Conservation (phyloP, 2,113 vertebrate species). For the Dissostichus mawsoni region DNA sequence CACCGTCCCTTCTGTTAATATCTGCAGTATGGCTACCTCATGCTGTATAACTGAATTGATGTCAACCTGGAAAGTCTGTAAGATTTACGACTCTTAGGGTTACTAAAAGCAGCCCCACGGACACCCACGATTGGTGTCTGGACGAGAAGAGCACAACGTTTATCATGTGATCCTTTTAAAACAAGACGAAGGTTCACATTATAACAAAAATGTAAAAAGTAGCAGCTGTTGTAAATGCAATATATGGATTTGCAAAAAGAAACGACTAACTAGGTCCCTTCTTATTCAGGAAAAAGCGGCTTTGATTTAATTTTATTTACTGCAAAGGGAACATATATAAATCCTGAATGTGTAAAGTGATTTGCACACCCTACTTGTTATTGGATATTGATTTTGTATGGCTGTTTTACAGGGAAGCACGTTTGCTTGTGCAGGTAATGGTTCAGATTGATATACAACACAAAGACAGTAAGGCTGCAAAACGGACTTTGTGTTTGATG, state of each 20-base stretch:
- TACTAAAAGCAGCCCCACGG: not conserved
- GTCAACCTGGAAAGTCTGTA: constrained; percentile 22
- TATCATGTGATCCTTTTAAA: constrained; percentile 6
- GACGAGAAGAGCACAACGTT: constrained; percentile 74
- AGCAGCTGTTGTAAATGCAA: constrained; percentile 69
- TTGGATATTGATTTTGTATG: constrained; percentile 23
- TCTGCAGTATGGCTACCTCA: constrained; percentile 58
- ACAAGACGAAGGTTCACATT: constrained; percentile 1
- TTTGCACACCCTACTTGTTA: not conserved
- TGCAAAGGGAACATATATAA: not conserved
- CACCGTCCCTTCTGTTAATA: not conserved
- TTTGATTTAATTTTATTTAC: not conserved
- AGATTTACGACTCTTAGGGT: not conserved
- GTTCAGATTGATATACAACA: not conserved
- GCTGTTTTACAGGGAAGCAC: constrained; percentile 28
- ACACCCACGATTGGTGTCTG: constrained; percentile 12
- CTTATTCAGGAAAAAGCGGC: constrained; percentile 47
- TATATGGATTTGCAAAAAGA: constrained; percentile 39
- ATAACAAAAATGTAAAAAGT: not conserved
- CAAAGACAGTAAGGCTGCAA: not conserved
- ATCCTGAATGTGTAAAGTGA: constrained; percentile 18
- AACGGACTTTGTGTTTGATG: constrained; percentile 6
- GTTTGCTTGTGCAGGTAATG: not conserved
- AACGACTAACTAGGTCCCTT: constrained; percentile 14
- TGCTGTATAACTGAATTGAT: constrained; percentile 42